Conservation (phyloP, 1,140 invertebrate species). For the Prorops nasuta region DNA sequence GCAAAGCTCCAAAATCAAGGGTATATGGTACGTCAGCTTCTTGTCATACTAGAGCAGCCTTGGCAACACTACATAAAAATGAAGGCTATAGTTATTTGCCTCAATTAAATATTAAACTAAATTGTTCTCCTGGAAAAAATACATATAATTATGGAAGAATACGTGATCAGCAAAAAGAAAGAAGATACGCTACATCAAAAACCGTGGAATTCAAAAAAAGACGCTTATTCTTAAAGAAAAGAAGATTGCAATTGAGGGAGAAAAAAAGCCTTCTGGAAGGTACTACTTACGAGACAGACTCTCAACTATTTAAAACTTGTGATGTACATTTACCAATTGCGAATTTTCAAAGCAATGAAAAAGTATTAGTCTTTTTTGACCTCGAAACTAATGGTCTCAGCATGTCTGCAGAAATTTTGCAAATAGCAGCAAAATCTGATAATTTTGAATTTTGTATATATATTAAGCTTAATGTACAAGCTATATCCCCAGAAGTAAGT, state of each 20-base stretch:
- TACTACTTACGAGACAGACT: conserved; percentile 11
- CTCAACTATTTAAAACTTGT: too few species aligned
- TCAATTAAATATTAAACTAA: conserved; percentile 1
- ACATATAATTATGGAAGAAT: conserved; percentile 1
- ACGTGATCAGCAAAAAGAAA: conserved; percentile 1
- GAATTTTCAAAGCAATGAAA: too few species aligned
- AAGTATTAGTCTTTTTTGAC: too few species aligned
- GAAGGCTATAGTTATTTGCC: neutral
- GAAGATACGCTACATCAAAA: conserved; percentile 4
- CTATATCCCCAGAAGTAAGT: neutral
- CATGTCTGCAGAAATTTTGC: conserved; percentile 4
- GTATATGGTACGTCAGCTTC: conserved; percentile 9
- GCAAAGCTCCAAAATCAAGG: conserved; percentile 15
- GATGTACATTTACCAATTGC: too few species aligned
- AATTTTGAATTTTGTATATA: conserved; percentile 8
- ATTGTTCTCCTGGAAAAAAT: conserved; percentile 1
- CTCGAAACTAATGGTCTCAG: too few species aligned
- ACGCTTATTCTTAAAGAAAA: conserved; percentile 11
- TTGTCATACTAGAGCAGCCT: conserved; percentile 8
- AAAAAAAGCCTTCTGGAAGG: conserved; percentile 12
- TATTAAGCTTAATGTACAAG: conserved; percentile 16
- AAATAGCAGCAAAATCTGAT: conserved; percentile 8
- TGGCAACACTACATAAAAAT: conserved; percentile 12
- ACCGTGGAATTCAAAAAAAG: conserved; percentile 1
- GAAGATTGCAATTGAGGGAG: conserved; percentile 9